Percentiles rank a stretch among this genome's conserved stretches.
Evolutionary conservation across 2,888 invertebrate genomes (phyloP).

Genomic region (Drosophila pseudotakahashii): DNA sequence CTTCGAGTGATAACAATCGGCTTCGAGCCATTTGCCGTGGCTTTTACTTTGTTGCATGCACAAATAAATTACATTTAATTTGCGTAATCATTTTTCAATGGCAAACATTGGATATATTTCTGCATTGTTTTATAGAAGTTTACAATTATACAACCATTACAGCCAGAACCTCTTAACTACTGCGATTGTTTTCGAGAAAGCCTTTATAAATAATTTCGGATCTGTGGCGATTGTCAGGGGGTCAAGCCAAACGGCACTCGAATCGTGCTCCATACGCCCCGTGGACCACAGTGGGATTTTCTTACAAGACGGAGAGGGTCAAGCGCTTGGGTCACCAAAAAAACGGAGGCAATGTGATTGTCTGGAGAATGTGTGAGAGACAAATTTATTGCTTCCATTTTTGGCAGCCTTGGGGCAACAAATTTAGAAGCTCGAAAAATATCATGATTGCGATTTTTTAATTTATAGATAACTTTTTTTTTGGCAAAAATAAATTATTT

Average conservation of each 20-base stretch:
- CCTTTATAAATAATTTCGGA: conserved; percentile 40
- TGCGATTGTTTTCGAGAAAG: conserved; percentile 29
- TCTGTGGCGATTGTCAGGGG: conserved; percentile 30
- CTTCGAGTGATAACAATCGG: conserved; percentile 67
- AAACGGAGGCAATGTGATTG: conserved; percentile 40
- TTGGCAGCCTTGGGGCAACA: conserved; percentile 14
- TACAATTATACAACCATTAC: conserved; percentile 45
- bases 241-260: conserved; percentile 32
- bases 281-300: conserved; percentile 34
- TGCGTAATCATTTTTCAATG: conserved; percentile 72
- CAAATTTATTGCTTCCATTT: conserved; percentile 50
- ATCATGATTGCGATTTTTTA: no score
- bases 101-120: conserved; percentile 47
- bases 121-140: conserved; percentile 45
- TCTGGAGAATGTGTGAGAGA: conserved; percentile 48
- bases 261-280: conserved; percentile 68
- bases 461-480: no score
- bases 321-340: conserved; percentile 51
- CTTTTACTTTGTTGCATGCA: conserved; percentile 60
- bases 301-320: conserved; percentile 45
- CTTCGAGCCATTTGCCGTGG: conserved; percentile 49
- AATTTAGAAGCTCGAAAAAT: background rate
- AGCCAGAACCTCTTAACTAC: conserved; percentile 32
- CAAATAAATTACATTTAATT: conserved; percentile 73
- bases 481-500: no score